Evolutionary conservation across 2,888 invertebrate genomes (phyloP).

Genomic region (Diloba caeruleocephala): DNA sequence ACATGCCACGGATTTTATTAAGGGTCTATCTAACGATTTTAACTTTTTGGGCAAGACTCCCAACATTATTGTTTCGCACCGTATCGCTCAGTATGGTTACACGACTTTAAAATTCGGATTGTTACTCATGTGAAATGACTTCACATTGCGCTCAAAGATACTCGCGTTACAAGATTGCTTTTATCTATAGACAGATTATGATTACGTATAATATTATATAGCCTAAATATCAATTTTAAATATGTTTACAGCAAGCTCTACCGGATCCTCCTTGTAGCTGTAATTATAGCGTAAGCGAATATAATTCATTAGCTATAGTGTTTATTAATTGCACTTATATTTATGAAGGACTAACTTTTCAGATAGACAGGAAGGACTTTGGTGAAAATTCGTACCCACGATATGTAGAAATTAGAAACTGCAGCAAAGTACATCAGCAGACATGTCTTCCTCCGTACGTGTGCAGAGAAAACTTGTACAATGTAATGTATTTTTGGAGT

Average conservation of each 20-base stretch:
- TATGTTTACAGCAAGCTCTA: constrained; percentile 66
- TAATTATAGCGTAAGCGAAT: constrained; percentile 62
- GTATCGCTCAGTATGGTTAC: too few species aligned
- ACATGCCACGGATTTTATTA: too few species aligned
- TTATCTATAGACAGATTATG: too few species aligned
- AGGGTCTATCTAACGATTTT: too few species aligned
- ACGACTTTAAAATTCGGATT: too few species aligned
- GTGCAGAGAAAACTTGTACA: constrained; percentile 70
- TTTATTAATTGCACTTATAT: not conserved
- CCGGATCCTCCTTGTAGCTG: constrained; percentile 71
- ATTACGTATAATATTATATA: too few species aligned
- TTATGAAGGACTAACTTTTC: constrained; percentile 37
- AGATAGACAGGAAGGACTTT: constrained; percentile 62
- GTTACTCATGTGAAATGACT: too few species aligned
- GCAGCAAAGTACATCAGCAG: constrained; percentile 55
- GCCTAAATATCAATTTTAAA: not conserved
- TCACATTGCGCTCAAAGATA: too few species aligned
- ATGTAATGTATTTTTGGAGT: constrained; percentile 61
- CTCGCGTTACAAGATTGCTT: too few species aligned
- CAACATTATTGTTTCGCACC: too few species aligned
- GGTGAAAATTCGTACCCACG: constrained; percentile 71
- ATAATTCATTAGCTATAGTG: not conserved
- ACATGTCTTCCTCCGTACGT: constrained; percentile 67
- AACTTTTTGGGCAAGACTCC: too few species aligned
- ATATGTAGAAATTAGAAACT: constrained; percentile 66